phyloP scores from a whole-genome alignment of 2,888 invertebrate species.

The Euproctis similis region DNA sequence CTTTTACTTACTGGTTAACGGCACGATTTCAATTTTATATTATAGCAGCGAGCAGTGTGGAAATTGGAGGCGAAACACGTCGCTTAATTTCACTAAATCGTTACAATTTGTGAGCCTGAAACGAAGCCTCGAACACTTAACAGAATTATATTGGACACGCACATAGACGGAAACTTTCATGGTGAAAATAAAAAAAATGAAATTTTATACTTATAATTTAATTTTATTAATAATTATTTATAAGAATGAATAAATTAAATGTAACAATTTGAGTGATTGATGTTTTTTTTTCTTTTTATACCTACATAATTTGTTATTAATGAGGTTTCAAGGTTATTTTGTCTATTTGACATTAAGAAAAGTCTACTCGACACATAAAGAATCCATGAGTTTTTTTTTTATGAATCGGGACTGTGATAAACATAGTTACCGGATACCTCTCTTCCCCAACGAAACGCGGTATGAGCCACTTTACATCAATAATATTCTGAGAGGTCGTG shows the following conservation, averaged over 20 bases:
- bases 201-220: conserved; percentile 15
- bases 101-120: conserved; percentile 52
- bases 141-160: conserved; percentile 58
- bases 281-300: conserved; percentile 1
- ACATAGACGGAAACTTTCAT: conserved; percentile 22
- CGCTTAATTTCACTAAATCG: conserved; percentile 51
- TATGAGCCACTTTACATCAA: no score
- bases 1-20: conserved; percentile 52
- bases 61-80: conserved; percentile 41
- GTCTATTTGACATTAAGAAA: no score
- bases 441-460: no score
- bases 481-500: no score
- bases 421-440: no score
- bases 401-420: no score
- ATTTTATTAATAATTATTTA: conserved; percentile 11
- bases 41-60: conserved; percentile 37
- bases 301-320: no score
- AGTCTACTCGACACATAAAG: no score
- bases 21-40: conserved; percentile 60
- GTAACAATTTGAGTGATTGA: conserved; percentile 5
- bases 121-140: conserved; percentile 49
- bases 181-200: no score
- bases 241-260: conserved; percentile 11
- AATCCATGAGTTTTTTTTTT: no score
- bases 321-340: no score